Conservation (phyloP, 2,888 invertebrate species). For the Drosophila parthenogenetica region DNA sequence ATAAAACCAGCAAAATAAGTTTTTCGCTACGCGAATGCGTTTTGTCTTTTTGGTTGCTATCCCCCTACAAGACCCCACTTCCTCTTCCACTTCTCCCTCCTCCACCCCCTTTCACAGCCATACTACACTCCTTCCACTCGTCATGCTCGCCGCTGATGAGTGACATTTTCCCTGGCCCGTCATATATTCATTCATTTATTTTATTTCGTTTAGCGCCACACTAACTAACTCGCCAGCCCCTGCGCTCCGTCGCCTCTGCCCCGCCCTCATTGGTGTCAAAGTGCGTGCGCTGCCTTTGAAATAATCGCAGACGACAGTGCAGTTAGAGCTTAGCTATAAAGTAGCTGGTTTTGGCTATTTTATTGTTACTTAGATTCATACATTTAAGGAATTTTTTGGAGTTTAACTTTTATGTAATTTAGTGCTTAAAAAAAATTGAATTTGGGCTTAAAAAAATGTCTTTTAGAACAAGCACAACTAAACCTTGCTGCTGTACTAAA, state of each 20-base stretch:
- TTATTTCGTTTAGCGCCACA: slow-evolving; percentile 68
- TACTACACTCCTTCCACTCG: not conserved
- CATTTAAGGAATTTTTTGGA: too few relatives aligned
- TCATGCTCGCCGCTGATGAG: slow-evolving; percentile 38
- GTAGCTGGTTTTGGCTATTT: not conserved
- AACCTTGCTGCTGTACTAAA: too few relatives aligned
- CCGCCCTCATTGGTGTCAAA: slow-evolving; percentile 32
- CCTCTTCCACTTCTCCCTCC: not conserved
- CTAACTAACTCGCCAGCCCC: slow-evolving; percentile 50
- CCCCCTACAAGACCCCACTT: not conserved
- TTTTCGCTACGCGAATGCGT: slow-evolving; percentile 61
- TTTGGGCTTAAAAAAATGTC: too few relatives aligned
- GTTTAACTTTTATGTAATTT: too few relatives aligned
- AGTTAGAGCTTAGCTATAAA: not conserved
- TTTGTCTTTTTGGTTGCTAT: slow-evolving; percentile 44
- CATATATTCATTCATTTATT: slow-evolving; percentile 76
- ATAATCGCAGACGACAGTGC: slow-evolving; percentile 29
- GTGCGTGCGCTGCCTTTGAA: slow-evolving; percentile 68
- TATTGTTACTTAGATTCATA: not conserved
- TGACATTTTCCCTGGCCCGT: slow-evolving; percentile 61
- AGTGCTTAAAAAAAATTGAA: too few relatives aligned
- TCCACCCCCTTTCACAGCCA: not conserved
- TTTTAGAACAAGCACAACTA: too few relatives aligned
- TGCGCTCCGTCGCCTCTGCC: not conserved
- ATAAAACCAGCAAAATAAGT: slow-evolving; percentile 29